A percentile compares a stretch with the other conserved stretches of the same genome.
These are phyloP conservation scores for Anticlea derivata DNA, from an alignment of 2,888 invertebrate species.

Conservation along the genomic window DNA sequence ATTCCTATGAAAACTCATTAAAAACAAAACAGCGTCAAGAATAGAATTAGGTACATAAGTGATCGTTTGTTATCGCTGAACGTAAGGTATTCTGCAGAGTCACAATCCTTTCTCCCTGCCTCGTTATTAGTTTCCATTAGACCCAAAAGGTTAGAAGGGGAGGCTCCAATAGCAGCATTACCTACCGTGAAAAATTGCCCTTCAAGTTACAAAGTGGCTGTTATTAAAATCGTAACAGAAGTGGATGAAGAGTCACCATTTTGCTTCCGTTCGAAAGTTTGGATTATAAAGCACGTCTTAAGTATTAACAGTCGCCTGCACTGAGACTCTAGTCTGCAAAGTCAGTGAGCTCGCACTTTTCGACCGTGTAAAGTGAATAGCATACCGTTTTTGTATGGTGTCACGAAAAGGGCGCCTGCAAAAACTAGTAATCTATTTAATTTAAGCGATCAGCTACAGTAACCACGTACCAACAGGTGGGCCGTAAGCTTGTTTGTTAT, in stretches of 20 bases:
- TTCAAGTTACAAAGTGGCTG: constrained; percentile 31
- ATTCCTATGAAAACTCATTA: background rate
- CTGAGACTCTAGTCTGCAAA: too few relatives aligned
- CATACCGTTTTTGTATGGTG: too few relatives aligned
- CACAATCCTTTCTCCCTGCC: constrained; percentile 20
- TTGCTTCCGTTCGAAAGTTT: constrained; percentile 8
- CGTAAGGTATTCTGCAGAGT: constrained; percentile 28
- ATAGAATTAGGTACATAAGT: background rate
- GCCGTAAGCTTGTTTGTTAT: too few relatives aligned
- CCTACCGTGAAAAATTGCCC: constrained; percentile 31
- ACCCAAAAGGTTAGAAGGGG: constrained; percentile 7
- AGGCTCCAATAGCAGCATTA: constrained; percentile 21
- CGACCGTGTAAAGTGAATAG: too few relatives aligned
- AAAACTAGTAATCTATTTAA: too few relatives aligned
- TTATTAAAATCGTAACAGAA: constrained; percentile 30
- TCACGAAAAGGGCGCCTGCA: too few relatives aligned
- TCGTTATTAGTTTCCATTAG: constrained; percentile 24
- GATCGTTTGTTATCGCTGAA: constrained; percentile 16
- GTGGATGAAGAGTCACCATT: constrained; percentile 23
- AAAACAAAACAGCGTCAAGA: background rate
- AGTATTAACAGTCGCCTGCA: too few relatives aligned
- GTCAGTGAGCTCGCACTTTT: too few relatives aligned
- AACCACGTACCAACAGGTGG: too few relatives aligned
- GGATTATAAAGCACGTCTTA: too few relatives aligned
- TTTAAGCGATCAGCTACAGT: too few relatives aligned